Base-by-base conservation (phyloP, 2,797 vertebrate genomes). In the Kryptolebias ocellatus region DNA sequence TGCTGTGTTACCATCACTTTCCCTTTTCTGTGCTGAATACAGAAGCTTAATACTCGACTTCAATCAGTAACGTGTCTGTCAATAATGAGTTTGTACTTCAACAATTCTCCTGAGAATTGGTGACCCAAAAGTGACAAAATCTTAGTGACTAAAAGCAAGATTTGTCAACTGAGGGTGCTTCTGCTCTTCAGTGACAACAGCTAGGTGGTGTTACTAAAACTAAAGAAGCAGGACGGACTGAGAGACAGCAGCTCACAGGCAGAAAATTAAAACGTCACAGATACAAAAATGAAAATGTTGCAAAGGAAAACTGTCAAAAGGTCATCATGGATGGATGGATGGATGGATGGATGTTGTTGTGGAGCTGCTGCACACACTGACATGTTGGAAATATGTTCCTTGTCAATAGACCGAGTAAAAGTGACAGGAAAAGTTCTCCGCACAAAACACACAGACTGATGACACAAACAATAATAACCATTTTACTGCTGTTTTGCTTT, bases 301-400 rank as follows among this genome's bases (percentile, higher is more conserved):
- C 46, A 12, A 4, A 60, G 27, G 16, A 60, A 60, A 29, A 49
- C 45, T 46, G 47, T 47, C 47, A 60, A 31, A 31, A 49, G 31
- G 45, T 18, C 28, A 49, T 60, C 34, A 53, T 1, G 53, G 46
- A 31, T 47, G 64, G 60, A 68, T 29, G 17, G 50, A 46, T 5
- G 42, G 50, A 24, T 24, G 20, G 20, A 24, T 24, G 20, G 20
- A 24, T 24, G 20, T 83, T 76, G 74, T 78, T 77, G 39, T 59
- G 63, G 17, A 67, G 60, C 64, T 20, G 64, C 69, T 60, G 76
- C 60, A 44, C 39, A 76, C 62, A 60, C 44, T 56, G 53, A 63
- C 45, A 68, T 39, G 53, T 51, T 65, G 3, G 29, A 76, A 66
- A 65, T 57, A 73, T 47, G 39, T 16, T 70, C 60, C 46, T 78